Percentiles rank a stretch among this genome's conserved stretches.
Evolutionary conservation across 2,888 invertebrate species (phyloP).

Genomic region (Clanis bilineata): DNA sequence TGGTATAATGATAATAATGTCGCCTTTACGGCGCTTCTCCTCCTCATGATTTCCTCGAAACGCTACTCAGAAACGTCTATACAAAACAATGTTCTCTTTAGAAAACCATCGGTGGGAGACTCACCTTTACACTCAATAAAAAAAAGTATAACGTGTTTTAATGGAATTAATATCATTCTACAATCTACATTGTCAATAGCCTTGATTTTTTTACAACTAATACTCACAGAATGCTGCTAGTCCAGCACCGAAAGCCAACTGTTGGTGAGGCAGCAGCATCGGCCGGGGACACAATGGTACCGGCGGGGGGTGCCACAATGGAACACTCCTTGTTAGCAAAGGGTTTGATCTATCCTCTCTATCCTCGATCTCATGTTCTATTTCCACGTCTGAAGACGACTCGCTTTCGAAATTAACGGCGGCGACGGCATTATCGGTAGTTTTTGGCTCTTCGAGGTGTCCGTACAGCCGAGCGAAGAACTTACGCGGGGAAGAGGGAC

Average conservation of each 20-base stretch:
- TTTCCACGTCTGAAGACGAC: constrained; percentile 75
- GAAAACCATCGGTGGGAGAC: no score
- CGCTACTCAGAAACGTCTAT: no score
- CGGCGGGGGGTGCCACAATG: constrained; percentile 63
- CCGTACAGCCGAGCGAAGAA: constrained; percentile 92
- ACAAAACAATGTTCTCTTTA: no score
- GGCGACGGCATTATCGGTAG: constrained; percentile 34
- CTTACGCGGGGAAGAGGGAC: constrained; percentile 89
- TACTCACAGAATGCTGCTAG: constrained; percentile 82
- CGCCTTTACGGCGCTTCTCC: no score
- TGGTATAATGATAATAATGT: no score
- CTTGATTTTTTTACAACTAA: not conserved
- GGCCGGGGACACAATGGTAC: constrained; percentile 72
- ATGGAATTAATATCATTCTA: no score
- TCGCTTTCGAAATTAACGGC: constrained; percentile 55
- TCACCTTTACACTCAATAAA: no score
- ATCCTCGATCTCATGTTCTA: constrained; percentile 53
- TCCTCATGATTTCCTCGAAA: no score
- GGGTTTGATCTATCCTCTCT: constrained; percentile 22
- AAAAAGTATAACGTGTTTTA: no score
- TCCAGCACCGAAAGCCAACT: constrained; percentile 83
- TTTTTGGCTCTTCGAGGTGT: constrained; percentile 83
- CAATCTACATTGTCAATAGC: not conserved
- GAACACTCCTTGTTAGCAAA: constrained; percentile 34
- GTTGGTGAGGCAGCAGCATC: constrained; percentile 69